A percentile compares a stretch with the other conserved stretches of the same genome.
Evolutionary conservation across 1,140 invertebrate genomes (phyloP).

Genomic region (Teleogryllus occipitalis): DNA sequence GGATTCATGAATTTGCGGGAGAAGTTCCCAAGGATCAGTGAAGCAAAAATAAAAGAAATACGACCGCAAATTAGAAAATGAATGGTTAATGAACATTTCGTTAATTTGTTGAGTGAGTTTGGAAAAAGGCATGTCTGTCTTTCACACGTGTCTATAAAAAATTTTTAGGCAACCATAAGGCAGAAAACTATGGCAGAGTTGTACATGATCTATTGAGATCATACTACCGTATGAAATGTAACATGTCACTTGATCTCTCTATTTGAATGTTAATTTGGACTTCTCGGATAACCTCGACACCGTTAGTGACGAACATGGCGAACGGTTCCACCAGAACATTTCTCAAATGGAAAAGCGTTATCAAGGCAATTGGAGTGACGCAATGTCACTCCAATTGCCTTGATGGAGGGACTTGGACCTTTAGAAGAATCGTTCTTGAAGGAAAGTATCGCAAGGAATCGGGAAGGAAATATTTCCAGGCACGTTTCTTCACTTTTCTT

Average conservation of each 20-base stretch:
- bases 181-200: not conserved
- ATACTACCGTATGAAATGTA: not conserved
- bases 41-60: too few species aligned
- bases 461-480: constrained; percentile 12
- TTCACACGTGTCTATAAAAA: constrained; percentile 12
- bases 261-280: too few species aligned
- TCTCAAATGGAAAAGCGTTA: not conserved
- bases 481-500: constrained; percentile 14
- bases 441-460: constrained; percentile 2
- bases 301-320: not conserved
- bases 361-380: not conserved
- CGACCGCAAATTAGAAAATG: constrained; percentile 12
- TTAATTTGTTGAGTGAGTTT: constrained; percentile 11
- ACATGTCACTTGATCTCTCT: too few species aligned
- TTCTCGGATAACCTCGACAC: not conserved
- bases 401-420: constrained; percentile 13
- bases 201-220: constrained; percentile 17
- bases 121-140: constrained; percentile 2
- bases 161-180: constrained; percentile 8
- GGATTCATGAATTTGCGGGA: too few species aligned
- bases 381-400: constrained; percentile 11
- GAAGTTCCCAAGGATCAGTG: too few species aligned
- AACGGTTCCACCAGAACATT: too few species aligned
- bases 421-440: not conserved
- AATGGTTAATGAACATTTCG: constrained; percentile 1